These are phyloP conservation scores for Pentamera pediparva DNA, from an alignment of 53 echinoderm and acorn worm species.

Conservation along the genomic window DNA sequence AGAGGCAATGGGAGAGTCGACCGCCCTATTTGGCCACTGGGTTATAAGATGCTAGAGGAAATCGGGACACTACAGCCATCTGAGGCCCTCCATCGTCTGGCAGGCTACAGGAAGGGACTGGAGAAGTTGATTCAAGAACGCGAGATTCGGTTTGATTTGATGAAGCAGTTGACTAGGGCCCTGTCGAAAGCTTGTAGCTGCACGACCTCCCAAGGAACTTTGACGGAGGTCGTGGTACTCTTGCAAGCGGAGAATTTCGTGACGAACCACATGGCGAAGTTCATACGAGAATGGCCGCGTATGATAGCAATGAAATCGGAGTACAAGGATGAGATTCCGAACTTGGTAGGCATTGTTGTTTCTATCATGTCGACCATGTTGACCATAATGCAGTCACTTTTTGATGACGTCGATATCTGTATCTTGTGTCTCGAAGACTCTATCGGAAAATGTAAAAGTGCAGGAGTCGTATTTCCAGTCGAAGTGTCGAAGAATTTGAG, in stretches of 20 bases:
- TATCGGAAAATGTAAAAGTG: constrained; percentile 21
- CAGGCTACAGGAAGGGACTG: constrained; percentile 53
- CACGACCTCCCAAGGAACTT: constrained; percentile 34
- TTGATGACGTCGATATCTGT: constrained; percentile 47
- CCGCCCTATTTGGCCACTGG: constrained; percentile 22
- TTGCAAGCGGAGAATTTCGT: constrained; percentile 52
- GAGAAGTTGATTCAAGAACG: constrained; percentile 46
- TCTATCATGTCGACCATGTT: constrained; percentile 52
- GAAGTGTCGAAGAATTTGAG: constrained; percentile 22
- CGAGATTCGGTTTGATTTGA: constrained; percentile 66
- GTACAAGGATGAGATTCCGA: constrained; percentile 24
- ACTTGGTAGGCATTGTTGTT: constrained; percentile 44
- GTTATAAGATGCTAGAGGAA: constrained; percentile 57
- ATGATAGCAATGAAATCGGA: constrained; percentile 26
- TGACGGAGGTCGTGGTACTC: constrained; percentile 44
- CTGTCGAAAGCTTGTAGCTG: constrained; percentile 54
- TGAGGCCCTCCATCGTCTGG: constrained; percentile 50
- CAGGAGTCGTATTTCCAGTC: constrained; percentile 32
- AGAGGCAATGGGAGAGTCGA: no score
- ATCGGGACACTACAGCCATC: constrained; percentile 42
- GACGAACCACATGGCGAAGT: constrained; percentile 41
- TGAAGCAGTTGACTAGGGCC: constrained; percentile 50
- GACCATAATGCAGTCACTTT: constrained; percentile 44
- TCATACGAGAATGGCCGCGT: constrained; percentile 47
- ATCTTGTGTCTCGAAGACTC: constrained; percentile 45